Conservation (phyloP, 2,888 invertebrate species). For the Miltochrista miniata region DNA sequence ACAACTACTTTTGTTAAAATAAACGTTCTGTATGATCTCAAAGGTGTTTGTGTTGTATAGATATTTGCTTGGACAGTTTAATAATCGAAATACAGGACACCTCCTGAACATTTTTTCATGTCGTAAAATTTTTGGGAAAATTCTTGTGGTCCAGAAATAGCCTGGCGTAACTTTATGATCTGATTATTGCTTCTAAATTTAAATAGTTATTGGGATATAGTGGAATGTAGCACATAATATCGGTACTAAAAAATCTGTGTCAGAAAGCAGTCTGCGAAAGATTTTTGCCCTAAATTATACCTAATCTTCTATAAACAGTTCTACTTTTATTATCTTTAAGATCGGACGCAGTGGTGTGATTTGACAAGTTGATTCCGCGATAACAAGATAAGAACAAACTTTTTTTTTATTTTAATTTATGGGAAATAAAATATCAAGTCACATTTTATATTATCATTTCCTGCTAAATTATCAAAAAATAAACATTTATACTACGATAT, state of each 20-base stretch:
- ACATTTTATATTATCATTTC: neutral
- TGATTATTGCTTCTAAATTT: conserved; percentile 11
- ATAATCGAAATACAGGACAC: conserved; percentile 23
- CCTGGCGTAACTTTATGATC: conserved; percentile 17
- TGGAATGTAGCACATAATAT: neutral
- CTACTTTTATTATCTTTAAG: conserved; percentile 29
- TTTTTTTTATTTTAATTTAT: conserved; percentile 11
- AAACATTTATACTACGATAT: too few species aligned
- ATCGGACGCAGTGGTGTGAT: conserved; percentile 13
- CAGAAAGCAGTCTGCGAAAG: conserved; percentile 22
- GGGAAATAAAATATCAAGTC: conserved; percentile 3
- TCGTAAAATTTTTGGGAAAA: too few species aligned
- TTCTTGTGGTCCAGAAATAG: too few species aligned
- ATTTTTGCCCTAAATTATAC: conserved; percentile 26
- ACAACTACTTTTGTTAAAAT: conserved; percentile 25
- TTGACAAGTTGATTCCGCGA: conserved; percentile 5
- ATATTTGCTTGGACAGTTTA: conserved; percentile 9
- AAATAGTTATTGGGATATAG: conserved; percentile 1
- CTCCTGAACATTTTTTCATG: conserved; percentile 29
- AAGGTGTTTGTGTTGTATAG: conserved; percentile 25
- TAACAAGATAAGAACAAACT: conserved; percentile 22
- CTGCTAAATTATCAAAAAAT: neutral
- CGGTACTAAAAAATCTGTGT: conserved; percentile 14
- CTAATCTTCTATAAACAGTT: conserved; percentile 19
- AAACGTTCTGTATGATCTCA: conserved; percentile 40